Base-by-base conservation (phyloP, 2,113 vertebrate genomes). In the Eurypyga helias region DNA sequence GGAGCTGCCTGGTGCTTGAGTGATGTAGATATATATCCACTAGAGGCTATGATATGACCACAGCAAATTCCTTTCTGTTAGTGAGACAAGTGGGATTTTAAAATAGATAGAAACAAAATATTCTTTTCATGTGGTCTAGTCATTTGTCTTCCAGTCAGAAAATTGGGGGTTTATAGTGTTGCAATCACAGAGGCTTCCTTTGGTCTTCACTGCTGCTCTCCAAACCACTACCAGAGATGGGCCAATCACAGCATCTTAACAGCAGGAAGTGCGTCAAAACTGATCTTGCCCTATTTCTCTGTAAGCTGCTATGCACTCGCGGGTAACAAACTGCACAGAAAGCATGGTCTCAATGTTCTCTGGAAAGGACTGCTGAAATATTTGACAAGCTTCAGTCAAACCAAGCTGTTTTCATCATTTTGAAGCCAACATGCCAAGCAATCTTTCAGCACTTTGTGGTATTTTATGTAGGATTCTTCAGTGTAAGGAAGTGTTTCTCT, bases 321-420 rank as follows among this genome's bases (percentile, higher is more conserved):
- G 0, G 85, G 24, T 72, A 65, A 85, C 52, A 93, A 93, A 82
- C 72, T 55, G 60, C 29, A 34, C 14, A 51, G 61, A 79, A 95
- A 80, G 76, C 49, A 64, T 0, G 0, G 21, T 61, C 61, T 52
- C n/a, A 58, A 36, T 0, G 2, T 93, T 79, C 57, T 71, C 43
- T 51, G 64, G 49, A 79, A 83, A 96, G 34, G 10, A 57, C 29
- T 91, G 61, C 48, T 96, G 83, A 95, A 94, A 65, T 91, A 83
- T 69, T 94, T 95, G 84, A 90, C 62, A 85, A 83, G 28, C 45
- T 96, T 89, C 81, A 69, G 70, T 95, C 83, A 94, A 90, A 93
- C 46, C 78, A 90, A 95, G 54, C 81, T 96, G 78, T 58, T 85
- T 54, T 75, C 54, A 79, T 67, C 29, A 64, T 82, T 73, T 79